Evolutionary conservation across 2,888 invertebrate genomes (phyloP), one percentile per base, ranked within the genome.

Genomic region (Pheosia gnoma): DNA sequence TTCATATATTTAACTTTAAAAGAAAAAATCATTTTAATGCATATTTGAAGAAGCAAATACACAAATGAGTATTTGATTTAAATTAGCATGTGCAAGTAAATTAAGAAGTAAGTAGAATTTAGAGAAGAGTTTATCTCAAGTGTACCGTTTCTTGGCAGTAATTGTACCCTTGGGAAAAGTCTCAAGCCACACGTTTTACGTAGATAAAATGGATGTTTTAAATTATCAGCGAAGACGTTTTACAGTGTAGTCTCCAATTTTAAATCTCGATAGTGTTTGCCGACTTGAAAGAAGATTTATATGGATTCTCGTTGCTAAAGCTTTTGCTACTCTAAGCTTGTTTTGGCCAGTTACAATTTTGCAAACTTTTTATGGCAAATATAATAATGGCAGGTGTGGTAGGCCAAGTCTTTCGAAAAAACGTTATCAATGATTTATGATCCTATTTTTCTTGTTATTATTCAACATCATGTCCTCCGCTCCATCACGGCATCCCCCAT

Each of bases 101-200:
- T 83, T 83, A 83, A 81, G 81, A 80, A 80, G 67, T 74, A 78
- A 70, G 74, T 76, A 75, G 62, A 65, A 75, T 77, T 78, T 78
- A 75, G 67, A 74, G 75, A 78, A 70, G 75, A 83, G 66, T 77
- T 75, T 70, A 76, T 79, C 84, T 82, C 81, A 60, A 68, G 80
- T 69, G 85, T 71, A 60, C 80, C 71, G 76, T 87, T 82, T 81
- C 77, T 79, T 77, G 55, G 60, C 79, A 78, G 75, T 71, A 81
- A 86, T 67, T 70, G 74, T 71, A 75, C 74, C 72, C 74, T 64
- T 53, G 85, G 84, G 85, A 84, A 41, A 70, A 62, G 70, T 73
- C 75, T 66, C 56, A 75, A 75, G 74, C 78, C 73, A 66, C 71
- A 71, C 71, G 66, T 67, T 74, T 75, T 65, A 65, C 57, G 67